phyloP scores from a whole-genome alignment of 2,113 vertebrate species.

The Periophthalmus modestus region DNA sequence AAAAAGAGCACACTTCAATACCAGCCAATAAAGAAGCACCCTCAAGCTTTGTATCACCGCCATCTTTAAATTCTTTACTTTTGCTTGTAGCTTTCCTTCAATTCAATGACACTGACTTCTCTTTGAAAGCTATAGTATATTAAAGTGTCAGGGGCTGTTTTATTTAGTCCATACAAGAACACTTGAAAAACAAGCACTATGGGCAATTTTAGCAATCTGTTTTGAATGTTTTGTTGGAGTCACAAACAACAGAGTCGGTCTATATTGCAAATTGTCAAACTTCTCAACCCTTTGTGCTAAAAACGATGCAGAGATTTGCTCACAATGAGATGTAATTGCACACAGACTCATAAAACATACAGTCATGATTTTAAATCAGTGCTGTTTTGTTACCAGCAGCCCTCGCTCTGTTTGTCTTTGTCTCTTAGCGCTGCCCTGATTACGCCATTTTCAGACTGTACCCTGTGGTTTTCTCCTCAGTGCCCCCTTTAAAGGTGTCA shows the following conservation, averaged over 20 bases:
- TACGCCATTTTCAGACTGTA: slow-evolving; percentile 27
- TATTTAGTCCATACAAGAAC: slow-evolving; percentile 13
- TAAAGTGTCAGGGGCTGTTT: slow-evolving; percentile 46
- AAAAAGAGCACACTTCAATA: slow-evolving; percentile 3
- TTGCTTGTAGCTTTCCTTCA: not conserved
- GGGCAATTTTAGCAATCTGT: slow-evolving; percentile 2
- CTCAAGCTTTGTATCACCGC: slow-evolving; percentile 31
- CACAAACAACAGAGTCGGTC: not conserved
- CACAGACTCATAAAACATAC: slow-evolving; percentile 31
- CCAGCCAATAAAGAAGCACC: slow-evolving; percentile 45
- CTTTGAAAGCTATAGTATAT: slow-evolving; percentile 33
- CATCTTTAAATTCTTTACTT: slow-evolving; percentile 21
- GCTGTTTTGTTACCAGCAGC: slow-evolving; percentile 35
- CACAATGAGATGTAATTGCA: slow-evolving; percentile 51
- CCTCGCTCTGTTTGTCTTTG: slow-evolving; percentile 19
- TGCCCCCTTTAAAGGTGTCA: slow-evolving; percentile 50
- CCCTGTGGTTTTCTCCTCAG: slow-evolving; percentile 49
- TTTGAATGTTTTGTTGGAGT: slow-evolving; percentile 12
- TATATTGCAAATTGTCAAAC: not conserved
- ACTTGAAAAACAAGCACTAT: not conserved
- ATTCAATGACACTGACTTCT: not conserved
- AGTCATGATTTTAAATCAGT: slow-evolving; percentile 50
- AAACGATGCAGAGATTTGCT: slow-evolving; percentile 22
- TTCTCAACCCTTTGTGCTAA: slow-evolving; percentile 45
- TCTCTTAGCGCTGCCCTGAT: slow-evolving; percentile 34